Percentiles rank a stretch among this genome's conserved stretches.
These are phyloP conservation scores for Sebastes miniatus DNA, from an alignment of 2,797 vertebrate genomes.

Conservation along the genomic window DNA sequence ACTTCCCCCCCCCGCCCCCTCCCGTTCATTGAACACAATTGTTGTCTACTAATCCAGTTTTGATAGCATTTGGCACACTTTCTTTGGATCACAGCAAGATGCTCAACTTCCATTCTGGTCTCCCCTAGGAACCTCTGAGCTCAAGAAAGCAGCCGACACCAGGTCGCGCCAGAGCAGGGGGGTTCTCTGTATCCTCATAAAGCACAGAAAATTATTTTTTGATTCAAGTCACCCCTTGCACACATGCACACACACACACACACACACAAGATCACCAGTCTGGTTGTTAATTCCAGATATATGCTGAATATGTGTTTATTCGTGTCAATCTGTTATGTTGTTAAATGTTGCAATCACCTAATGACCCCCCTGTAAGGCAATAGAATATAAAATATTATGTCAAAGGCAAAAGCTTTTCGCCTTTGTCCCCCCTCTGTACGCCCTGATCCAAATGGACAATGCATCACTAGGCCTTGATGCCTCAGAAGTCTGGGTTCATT, in stretches of 20 bases:
- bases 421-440: constrained; percentile 71
- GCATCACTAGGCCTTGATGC: constrained; percentile 83
- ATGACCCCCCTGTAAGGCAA: constrained; percentile 69
- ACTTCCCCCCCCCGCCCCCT: constrained; percentile 65
- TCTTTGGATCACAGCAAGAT: constrained; percentile 88
- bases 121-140: constrained; percentile 85
- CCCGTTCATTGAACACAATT: constrained; percentile 82
- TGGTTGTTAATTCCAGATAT: constrained; percentile 61
- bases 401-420: constrained; percentile 67
- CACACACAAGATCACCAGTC: constrained; percentile 18
- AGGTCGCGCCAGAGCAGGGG: constrained; percentile 74
- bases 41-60: constrained; percentile 86
- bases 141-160: constrained; percentile 80
- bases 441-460: constrained; percentile 84
- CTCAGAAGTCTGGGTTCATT: constrained; percentile 86
- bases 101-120: constrained; percentile 85
- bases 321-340: constrained; percentile 69
- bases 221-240: constrained; percentile 71
- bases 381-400: constrained; percentile 79
- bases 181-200: constrained; percentile 69
- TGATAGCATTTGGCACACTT: constrained; percentile 89
- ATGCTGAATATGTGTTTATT: constrained; percentile 65
- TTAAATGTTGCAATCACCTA: constrained; percentile 70
- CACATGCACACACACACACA: constrained; percentile 8
- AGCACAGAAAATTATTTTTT: constrained; percentile 77